phyloP scores from a whole-genome alignment of 2,113 vertebrate species.

The Origma solitaria region DNA sequence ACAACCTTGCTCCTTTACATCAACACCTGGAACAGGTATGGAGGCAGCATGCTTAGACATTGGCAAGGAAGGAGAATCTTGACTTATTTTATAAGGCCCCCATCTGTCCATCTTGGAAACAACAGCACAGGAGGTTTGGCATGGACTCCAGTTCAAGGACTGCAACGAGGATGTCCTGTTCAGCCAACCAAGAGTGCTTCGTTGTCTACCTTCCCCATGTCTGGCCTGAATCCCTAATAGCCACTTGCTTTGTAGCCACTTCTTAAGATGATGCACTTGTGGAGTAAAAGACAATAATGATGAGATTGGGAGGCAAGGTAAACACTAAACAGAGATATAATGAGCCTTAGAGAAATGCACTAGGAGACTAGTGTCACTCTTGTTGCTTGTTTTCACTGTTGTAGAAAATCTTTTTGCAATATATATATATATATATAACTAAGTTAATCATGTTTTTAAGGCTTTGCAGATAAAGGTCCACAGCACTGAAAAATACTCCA shows the following conservation, averaged over 20 bases:
- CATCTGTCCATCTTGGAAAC: slow-evolving; percentile 30
- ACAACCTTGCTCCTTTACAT: slow-evolving; percentile 6
- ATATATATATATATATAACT: neutral
- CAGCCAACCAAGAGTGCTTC: neutral
- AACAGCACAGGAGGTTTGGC: neutral
- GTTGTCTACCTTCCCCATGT: neutral
- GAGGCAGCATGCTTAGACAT: neutral
- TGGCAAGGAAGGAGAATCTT: slow-evolving; percentile 3
- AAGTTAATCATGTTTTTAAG: neutral
- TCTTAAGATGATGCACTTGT: neutral
- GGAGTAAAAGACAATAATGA: neutral
- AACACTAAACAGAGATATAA: neutral
- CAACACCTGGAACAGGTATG: slow-evolving; percentile 36
- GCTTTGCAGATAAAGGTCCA: neutral
- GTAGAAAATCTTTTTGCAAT: neutral
- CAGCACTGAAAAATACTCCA: neutral
- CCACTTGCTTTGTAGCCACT: neutral
- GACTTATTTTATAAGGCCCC: neutral
- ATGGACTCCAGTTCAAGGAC: neutral
- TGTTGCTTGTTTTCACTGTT: neutral
- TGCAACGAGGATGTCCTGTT: neutral
- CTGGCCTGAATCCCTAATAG: neutral
- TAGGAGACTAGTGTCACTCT: neutral
- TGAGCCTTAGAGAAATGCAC: neutral
- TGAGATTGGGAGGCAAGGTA: neutral